Conservation (phyloP, 2,797 vertebrate genomes). For the Sternarchorhynchus goeldii region DNA sequence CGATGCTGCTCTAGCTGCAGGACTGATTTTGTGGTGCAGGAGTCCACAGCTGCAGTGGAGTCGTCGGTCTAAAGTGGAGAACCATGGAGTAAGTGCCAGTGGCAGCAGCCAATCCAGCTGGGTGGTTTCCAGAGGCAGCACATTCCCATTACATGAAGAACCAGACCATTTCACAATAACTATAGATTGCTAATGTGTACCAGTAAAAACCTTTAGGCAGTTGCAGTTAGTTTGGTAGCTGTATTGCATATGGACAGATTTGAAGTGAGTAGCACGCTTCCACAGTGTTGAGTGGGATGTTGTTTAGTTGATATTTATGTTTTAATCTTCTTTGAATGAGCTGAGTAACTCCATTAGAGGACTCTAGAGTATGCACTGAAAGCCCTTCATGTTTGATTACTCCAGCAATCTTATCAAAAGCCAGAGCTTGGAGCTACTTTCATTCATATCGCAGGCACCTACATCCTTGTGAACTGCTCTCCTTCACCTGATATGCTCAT, state of each 20-base stretch:
- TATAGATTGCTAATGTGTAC: background rate
- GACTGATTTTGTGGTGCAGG: background rate
- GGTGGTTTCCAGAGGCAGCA: slow-evolving; percentile 6
- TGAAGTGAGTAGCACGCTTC: background rate
- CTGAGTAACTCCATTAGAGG: background rate
- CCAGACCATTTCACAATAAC: background rate
- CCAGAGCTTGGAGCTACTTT: background rate
- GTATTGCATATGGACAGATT: background rate
- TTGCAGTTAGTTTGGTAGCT: background rate
- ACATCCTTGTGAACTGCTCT: background rate
- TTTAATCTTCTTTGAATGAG: slow-evolving; percentile 5
- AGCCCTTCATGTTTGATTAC: slow-evolving; percentile 3
- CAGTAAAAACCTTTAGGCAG: background rate
- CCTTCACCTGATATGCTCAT: background rate
- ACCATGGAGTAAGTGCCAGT: background rate
- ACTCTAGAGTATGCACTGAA: background rate
- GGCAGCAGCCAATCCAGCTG: background rate
- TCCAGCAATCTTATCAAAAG: slow-evolving; percentile 1
- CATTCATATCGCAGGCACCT: background rate
- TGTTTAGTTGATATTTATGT: background rate
- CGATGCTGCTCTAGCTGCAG: background rate
- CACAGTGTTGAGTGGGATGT: background rate
- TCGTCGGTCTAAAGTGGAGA: slow-evolving; percentile 3
- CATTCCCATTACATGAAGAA: background rate
- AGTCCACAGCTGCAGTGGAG: slow-evolving; percentile 3